A percentile compares a stretch with the other conserved stretches of the same genome.
Evolutionary conservation across 2,888 invertebrate species (phyloP).

Genomic region (Smittia aterrima): DNA sequence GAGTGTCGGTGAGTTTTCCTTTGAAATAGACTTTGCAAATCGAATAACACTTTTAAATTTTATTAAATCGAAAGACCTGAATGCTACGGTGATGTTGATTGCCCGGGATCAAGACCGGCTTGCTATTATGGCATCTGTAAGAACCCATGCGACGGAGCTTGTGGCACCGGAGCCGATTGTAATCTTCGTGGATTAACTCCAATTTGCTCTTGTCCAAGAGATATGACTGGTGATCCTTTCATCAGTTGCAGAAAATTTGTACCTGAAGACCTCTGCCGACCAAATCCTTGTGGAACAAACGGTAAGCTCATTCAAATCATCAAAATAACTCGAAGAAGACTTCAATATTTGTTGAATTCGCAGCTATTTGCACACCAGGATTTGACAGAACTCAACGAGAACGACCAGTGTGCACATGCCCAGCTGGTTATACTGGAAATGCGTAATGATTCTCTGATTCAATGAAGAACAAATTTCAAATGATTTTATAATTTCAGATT

Average conservation of each 20-base stretch:
- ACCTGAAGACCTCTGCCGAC: conserved; percentile 76
- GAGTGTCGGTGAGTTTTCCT: too few relatives aligned
- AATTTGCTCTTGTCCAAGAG: conserved; percentile 80
- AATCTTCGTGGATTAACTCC: conserved; percentile 75
- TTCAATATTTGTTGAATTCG: too few relatives aligned
- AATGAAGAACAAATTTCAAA: not conserved
- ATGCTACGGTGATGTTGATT: conserved; percentile 68
- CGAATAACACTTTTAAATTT: too few relatives aligned
- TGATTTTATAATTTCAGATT: conserved; percentile 15
- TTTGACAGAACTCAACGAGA: conserved; percentile 78
- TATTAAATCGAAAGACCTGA: too few relatives aligned
- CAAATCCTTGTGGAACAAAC: conserved; percentile 81
- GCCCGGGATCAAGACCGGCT: conserved; percentile 72
- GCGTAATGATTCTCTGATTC: conserved; percentile 53
- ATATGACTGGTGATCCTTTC: conserved; percentile 87
- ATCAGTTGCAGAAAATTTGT: conserved; percentile 74
- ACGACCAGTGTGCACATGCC: conserved; percentile 82
- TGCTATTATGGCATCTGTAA: conserved; percentile 79
- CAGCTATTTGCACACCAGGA: conserved; percentile 70
- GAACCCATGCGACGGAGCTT: conserved; percentile 79
- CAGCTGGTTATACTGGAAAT: conserved; percentile 74
- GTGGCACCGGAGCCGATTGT: conserved; percentile 78
- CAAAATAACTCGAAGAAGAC: too few relatives aligned
- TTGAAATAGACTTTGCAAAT: too few relatives aligned
- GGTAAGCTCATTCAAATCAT: too few relatives aligned